phyloP scores from a whole-genome alignment of 2,797 vertebrate species.

The Schizopygopsis malacanthus region DNA sequence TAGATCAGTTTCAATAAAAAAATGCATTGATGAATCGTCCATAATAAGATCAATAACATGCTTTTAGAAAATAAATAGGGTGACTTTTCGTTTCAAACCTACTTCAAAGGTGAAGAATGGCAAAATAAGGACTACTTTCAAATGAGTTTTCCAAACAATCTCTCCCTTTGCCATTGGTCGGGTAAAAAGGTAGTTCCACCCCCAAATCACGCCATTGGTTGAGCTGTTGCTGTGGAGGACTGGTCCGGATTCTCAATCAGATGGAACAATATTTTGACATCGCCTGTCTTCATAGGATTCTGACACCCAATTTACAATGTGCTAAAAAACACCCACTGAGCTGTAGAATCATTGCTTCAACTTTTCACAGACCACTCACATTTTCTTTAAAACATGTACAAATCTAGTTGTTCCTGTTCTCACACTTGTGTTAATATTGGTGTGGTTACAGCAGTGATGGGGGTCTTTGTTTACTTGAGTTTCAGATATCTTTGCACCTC shows the following conservation, averaged over 20 bases:
- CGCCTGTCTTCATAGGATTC: neutral
- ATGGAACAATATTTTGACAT: neutral
- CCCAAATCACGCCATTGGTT: neutral
- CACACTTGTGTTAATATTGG: constrained; percentile 1
- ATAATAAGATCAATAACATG: neutral
- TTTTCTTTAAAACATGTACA: neutral
- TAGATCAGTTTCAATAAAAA: neutral
- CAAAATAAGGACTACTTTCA: neutral
- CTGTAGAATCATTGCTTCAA: neutral
- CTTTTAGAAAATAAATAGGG: neutral
- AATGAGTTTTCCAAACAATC: neutral
- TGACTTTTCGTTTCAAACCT: neutral
- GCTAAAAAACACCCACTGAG: neutral
- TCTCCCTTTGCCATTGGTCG: too few relatives aligned
- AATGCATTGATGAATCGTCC: neutral
- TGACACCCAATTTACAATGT: neutral
- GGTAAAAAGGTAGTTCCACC: neutral
- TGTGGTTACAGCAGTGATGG: neutral
- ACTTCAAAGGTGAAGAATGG: neutral
- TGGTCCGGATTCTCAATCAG: neutral
- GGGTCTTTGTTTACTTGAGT: neutral
- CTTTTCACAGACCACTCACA: neutral
- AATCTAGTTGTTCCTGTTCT: neutral
- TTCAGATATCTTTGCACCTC: neutral
- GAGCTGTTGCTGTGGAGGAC: neutral